Evolutionary conservation across 2,797 vertebrate genomes (phyloP), one percentile per base, ranked within the genome.

Genomic region (Anabas testudineus): DNA sequence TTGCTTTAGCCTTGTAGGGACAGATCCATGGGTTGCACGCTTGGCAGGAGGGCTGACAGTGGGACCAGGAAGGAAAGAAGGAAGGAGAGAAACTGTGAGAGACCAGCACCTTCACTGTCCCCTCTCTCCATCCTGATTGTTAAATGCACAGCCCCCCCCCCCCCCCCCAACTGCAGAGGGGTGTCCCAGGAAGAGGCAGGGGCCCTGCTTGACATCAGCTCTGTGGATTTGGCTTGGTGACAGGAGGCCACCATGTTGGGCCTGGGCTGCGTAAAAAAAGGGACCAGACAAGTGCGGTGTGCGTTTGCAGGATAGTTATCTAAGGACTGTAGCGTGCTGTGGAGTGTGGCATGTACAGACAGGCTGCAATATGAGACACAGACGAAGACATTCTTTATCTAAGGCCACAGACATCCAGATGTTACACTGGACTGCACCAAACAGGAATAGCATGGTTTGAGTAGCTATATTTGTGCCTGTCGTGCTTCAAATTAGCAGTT

Each of bases 1-100:
- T 84, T 81, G 85, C 80, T 76, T 81, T 85, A 68, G 76, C 90
- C 90, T 87, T 91, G 87, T 91, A 91, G 87, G 90, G 92, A 84
- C 72, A 81, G 73, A 81, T 57, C 45, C 64, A 78, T 65, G 64
- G 63, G 62, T 84, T 69, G 46, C 46, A 76, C 1, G 12, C 65
- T 68, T 76, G 69, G 66, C 61, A 72, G 41, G 67, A 49, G 47
- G 69, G 22, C 43, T 66, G 39, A 76, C 51, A 53, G 28, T 15
- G 22, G 7, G 7, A 71, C 5, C 0, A 21, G 28, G 51, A 62
- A 46, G 2, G 41, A 46, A 52, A 34, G 1, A 36, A 45, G 16
- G 41, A 13, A 32, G 14, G 15, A 30, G 68, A 63, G 37, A 75
- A 48, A 57, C 42, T 14, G 46, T 55, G 30, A 53, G 24, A 58